Conservation (phyloP, 2,888 invertebrate genomes). For the Pristionchus fissidentatus region DNA sequence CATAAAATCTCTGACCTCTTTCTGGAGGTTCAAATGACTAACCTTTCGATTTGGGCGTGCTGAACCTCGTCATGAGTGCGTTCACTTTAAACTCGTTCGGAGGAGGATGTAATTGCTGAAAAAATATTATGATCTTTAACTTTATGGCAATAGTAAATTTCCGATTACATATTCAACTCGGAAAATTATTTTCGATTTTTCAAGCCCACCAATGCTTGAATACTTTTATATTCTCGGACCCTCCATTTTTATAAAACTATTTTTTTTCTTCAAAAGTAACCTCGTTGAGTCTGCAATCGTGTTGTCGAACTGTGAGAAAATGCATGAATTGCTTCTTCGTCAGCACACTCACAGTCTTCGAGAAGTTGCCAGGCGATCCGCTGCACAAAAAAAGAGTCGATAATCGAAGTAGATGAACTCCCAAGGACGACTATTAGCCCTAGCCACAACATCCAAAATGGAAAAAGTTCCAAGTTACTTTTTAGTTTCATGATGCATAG, state of each 20-base stretch:
- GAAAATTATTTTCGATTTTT: neutral
- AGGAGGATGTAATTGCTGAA: conserved; percentile 45
- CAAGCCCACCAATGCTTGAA: neutral
- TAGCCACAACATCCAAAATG: too few relatives aligned
- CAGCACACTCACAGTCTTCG: conserved; percentile 23
- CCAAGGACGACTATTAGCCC: too few relatives aligned
- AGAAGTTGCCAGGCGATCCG: neutral
- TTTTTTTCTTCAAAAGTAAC: too few relatives aligned
- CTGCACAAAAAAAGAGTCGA: neutral
- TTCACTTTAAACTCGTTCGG: conserved; percentile 12
- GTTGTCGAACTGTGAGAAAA: conserved; percentile 80
- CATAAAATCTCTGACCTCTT: neutral
- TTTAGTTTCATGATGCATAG: too few relatives aligned
- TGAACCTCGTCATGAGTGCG: neutral
- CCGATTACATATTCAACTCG: neutral
- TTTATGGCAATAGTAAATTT: neutral
- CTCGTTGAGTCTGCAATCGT: conserved; percentile 97
- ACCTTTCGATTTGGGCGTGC: conserved; percentile 39
- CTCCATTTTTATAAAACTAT: too few relatives aligned
- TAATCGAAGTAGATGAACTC: neutral
- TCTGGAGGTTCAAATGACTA: neutral
- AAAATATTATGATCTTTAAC: too few relatives aligned
- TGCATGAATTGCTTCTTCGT: conserved; percentile 56
- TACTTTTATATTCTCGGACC: too few relatives aligned
- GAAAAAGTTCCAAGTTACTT: too few relatives aligned